Base-by-base conservation (phyloP, 1,140 invertebrate genomes). In the Marisa cornuarietis region DNA sequence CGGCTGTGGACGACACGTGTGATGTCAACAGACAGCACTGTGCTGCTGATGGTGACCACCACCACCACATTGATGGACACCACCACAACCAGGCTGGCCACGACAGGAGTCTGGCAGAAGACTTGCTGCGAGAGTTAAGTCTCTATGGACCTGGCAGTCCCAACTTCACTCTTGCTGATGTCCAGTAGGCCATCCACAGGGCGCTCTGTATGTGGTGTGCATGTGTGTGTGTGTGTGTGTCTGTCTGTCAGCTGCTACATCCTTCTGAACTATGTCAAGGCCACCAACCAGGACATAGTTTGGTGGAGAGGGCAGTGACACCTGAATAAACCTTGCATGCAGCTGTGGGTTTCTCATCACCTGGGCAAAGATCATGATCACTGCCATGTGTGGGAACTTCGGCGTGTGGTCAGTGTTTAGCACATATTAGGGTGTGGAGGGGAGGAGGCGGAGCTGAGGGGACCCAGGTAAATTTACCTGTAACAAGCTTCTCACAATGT, bases 391-490 rank as follows among this genome's bases (percentile, higher is more conserved):
- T 18, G 24, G 24, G 62, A 65, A 1, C 24, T 24, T 18, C 79
- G 80, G 92, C 91, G 87, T 92, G 31, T 42, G 31, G 1, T 42
- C 31, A 42, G 31, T 42, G 31, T 42, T 42, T 42, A 42, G 31
- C 31, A 42, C 31, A 42, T 42, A 42, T n/a, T n/a, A n/a, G n/a
- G n/a, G 5, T 42, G 5, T 1, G 31, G 31, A 42, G 5, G 31
- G 31, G 31, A 5, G 31, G 31, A 42, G 31, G 31, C 5, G 31
- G 31, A 42, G 31, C 31, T 42, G 31, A 42, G 31, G 31, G 31
- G 31, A 42, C 31, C 31, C 5, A 42, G 31, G 31, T 42, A 42
- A 42, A 42, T 42, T 42, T 42, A 42, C 31, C 31, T 0, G 31
- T 42, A 42, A 42, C 31, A 42, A 42, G 31, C 31, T 42, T 42